Percentiles rank a stretch among this genome's conserved stretches.
Evolutionary conservation across 2,797 vertebrate species (phyloP).

Genomic region (Vireo griseus): DNA sequence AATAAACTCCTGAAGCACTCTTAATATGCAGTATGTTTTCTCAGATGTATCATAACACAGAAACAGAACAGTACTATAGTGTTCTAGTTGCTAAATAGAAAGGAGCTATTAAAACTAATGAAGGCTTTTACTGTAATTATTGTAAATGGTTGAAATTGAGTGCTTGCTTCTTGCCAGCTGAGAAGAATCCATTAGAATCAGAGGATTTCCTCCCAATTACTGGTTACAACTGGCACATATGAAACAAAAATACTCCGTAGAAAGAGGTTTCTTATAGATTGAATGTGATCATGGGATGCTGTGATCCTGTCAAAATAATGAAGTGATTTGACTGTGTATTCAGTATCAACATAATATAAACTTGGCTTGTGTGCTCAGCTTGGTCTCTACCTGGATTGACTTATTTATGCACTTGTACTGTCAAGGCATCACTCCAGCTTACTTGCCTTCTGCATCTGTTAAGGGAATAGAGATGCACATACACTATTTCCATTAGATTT

Average conservation of each 20-base stretch:
- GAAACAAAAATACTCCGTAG: not conserved
- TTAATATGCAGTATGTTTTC: constrained; percentile 12
- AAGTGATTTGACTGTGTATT: constrained; percentile 5
- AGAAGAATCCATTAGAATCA: constrained; percentile 29
- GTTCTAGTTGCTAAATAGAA: constrained; percentile 20
- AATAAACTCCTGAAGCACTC: not conserved
- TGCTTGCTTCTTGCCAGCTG: not conserved
- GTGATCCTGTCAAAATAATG: constrained; percentile 21
- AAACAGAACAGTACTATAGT: not conserved
- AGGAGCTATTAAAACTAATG: constrained; percentile 46
- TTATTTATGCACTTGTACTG: not conserved
- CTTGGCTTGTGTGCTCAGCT: not conserved
- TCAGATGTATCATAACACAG: constrained; percentile 22
- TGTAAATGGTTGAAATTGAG: not conserved
- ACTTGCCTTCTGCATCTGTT: not conserved
- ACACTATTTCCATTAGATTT: not conserved
- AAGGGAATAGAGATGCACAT: not conserved
- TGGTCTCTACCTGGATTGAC: not conserved
- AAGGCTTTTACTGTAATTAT: constrained; percentile 44
- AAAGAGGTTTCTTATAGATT: not conserved
- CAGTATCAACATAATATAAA: not conserved
- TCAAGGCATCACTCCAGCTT: not conserved
- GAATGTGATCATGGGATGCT: not conserved
- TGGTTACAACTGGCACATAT: not conserved
- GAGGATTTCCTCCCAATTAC: constrained; percentile 18